Conservation (phyloP, 2,113 vertebrate species). For the Sturnus vulgaris region DNA sequence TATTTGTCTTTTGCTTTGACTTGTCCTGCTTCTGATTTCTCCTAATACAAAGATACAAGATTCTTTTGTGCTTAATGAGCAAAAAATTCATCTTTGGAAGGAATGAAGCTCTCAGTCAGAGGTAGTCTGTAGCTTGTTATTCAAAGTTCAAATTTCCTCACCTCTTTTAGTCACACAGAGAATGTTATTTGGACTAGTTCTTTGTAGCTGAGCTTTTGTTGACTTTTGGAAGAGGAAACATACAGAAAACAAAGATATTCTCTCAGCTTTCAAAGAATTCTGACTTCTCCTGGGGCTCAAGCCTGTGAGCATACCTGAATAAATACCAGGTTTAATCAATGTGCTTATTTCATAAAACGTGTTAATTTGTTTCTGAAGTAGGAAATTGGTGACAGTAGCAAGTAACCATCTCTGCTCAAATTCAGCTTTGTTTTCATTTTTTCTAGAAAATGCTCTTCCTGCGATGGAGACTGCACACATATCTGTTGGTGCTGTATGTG, state of each 20-base stretch:
- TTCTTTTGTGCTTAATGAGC: neutral
- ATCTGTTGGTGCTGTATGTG: neutral
- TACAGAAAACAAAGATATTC: neutral
- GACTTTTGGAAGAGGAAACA: neutral
- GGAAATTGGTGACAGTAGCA: neutral
- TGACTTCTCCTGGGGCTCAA: neutral
- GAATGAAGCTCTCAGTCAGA: neutral
- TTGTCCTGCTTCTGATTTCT: neutral
- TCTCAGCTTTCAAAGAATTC: neutral
- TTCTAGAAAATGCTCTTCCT: neutral
- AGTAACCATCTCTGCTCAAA: neutral
- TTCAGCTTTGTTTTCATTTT: neutral
- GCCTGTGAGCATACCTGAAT: neutral
- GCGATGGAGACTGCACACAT: neutral
- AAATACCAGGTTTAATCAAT: neutral
- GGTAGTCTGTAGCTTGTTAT: neutral
- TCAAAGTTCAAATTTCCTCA: neutral
- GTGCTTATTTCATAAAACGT: neutral
- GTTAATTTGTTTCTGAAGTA: neutral
- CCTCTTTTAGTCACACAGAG: neutral
- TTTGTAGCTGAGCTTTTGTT: conserved; percentile 21
- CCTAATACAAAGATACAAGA: neutral
- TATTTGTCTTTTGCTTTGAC: neutral
- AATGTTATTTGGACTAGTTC: neutral
- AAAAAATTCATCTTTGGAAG: neutral